Evolutionary conservation across 2,888 invertebrate genomes (phyloP).

Genomic region (Acrobasis suavella): DNA sequence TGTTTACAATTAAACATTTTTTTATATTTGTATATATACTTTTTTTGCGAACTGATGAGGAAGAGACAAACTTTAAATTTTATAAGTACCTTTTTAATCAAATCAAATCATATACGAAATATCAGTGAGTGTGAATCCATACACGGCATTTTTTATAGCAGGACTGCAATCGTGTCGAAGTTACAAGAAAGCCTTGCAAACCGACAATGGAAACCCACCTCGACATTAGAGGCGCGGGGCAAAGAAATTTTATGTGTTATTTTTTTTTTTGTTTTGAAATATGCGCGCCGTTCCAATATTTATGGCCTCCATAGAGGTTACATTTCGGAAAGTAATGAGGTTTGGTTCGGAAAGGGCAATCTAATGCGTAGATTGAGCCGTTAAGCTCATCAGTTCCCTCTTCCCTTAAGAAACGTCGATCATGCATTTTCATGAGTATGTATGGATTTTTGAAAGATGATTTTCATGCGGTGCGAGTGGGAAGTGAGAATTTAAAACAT

Average conservation of each 20-base stretch:
- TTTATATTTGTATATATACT: no score
- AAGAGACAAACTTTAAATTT: no score
- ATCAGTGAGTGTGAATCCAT: no score
- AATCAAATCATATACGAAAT: no score
- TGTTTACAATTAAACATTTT: no score
- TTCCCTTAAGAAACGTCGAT: slow-evolving; percentile 15
- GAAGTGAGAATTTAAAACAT: slow-evolving; percentile 1
- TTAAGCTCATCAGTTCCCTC: slow-evolving; percentile 43
- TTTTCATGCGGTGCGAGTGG: background rate
- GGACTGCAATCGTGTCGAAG: no score
- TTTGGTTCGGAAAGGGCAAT: slow-evolving; percentile 81
- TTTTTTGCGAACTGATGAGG: no score
- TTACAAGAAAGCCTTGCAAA: no score
- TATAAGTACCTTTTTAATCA: no score
- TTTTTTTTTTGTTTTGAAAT: slow-evolving; percentile 81
- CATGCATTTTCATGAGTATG: slow-evolving; percentile 14
- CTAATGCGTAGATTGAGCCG: slow-evolving; percentile 80
- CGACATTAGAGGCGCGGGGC: slow-evolving; percentile 75
- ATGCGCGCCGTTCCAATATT: slow-evolving; percentile 80
- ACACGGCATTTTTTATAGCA: no score
- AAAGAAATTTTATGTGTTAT: slow-evolving; percentile 80
- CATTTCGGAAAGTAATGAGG: slow-evolving; percentile 81
- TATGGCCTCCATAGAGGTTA: slow-evolving; percentile 81
- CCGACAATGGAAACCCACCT: slow-evolving; percentile 56
- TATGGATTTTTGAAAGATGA: slow-evolving; percentile 6